Conservation (phyloP, 2,113 vertebrate genomes). For the Notiomystis cincta region DNA sequence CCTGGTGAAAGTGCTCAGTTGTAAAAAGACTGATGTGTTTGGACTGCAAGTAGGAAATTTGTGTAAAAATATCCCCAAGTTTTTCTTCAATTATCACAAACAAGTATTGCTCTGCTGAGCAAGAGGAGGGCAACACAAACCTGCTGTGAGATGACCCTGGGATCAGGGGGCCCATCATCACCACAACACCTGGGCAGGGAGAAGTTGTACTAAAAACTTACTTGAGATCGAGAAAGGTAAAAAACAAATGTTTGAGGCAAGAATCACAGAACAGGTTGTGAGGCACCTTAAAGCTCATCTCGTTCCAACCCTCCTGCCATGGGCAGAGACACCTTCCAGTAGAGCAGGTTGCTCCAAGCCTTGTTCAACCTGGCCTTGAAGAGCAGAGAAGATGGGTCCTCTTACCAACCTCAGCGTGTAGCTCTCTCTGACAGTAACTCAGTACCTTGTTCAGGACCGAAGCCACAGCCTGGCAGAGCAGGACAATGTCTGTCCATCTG, state of each 20-base stretch:
- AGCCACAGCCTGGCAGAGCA: not conserved
- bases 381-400: not conserved
- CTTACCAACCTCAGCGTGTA: fast-evolving
- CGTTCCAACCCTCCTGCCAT: not conserved
- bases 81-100: not conserved
- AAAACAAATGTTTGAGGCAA: not conserved
- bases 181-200: not conserved
- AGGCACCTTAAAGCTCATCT: not conserved
- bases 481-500: not conserved
- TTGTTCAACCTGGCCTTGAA: not conserved
- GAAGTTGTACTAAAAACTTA: not conserved
- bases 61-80: not conserved
- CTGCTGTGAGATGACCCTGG: fast-evolving
- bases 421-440: no score
- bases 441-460: fast-evolving
- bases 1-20: not conserved
- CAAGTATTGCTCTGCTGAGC: not conserved
- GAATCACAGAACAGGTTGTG: not conserved
- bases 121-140: not conserved
- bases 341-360: not conserved
- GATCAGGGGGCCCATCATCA: not conserved
- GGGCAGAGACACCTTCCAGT: not conserved
- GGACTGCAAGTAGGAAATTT: not conserved
- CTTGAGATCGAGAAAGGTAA: fast-evolving
- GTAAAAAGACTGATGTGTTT: not conserved